Evolutionary conservation across 1,140 invertebrate genomes (phyloP).

Genomic region (Drosophila rufa): DNA sequence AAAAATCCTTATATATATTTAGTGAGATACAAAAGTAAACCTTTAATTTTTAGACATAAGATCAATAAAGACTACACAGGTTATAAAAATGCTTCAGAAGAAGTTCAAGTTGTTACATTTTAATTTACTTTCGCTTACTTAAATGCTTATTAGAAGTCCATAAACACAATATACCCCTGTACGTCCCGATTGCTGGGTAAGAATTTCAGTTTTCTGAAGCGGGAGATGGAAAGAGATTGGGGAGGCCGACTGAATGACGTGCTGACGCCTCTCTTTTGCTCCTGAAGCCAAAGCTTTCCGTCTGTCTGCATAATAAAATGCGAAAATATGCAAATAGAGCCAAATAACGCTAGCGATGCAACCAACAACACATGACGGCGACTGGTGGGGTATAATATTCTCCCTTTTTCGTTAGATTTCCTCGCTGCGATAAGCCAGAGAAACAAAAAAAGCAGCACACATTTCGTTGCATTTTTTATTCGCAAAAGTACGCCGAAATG

Average conservation of each 20-base stretch:
- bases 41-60: too few species aligned
- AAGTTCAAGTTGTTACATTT: too few species aligned
- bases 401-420: conserved; percentile 64
- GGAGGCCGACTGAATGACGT: conserved; percentile 64
- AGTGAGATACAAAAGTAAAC: too few species aligned
- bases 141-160: too few species aligned
- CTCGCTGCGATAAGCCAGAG: conserved; percentile 64
- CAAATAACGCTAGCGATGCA: conserved; percentile 62
- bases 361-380: conserved; percentile 43
- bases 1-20: too few species aligned
- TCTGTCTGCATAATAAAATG: conserved; percentile 83
- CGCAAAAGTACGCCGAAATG: conserved; percentile 74
- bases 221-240: conserved; percentile 10
- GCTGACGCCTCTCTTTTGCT: conserved; percentile 59
- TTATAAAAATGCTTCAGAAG: too few species aligned
- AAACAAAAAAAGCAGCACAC: conserved; percentile 37
- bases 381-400: neutral
- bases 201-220: neutral
- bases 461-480: conserved; percentile 51
- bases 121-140: too few species aligned
- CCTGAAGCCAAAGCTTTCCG: conserved; percentile 35
- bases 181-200: neutral
- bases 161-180: neutral
- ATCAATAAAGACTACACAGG: too few species aligned
- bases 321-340: conserved; percentile 76